These are phyloP conservation scores for Clarias laeviceps DNA, from an alignment of 2,797 vertebrate species.

Conservation along the genomic window DNA sequence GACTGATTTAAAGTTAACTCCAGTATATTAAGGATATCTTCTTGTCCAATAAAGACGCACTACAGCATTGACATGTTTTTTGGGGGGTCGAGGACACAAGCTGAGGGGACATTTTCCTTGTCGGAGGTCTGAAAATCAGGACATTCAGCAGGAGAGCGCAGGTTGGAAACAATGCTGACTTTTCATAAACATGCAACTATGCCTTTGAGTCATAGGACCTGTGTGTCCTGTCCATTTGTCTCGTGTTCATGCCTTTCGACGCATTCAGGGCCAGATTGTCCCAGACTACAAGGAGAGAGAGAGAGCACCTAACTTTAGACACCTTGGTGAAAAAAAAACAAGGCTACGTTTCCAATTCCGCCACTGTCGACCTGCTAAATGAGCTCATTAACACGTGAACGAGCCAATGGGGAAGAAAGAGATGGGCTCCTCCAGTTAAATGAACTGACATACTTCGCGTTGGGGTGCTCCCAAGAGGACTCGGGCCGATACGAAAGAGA, in stretches of 20 bases:
- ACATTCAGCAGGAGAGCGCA: not conserved
- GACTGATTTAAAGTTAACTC: not conserved
- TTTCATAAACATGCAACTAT: not conserved
- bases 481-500: conserved; percentile 37
- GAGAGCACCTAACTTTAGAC: conserved; percentile 55
- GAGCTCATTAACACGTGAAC: conserved; percentile 66
- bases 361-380: conserved; percentile 57
- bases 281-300: conserved; percentile 39
- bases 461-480: conserved; percentile 38
- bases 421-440: conserved; percentile 48
- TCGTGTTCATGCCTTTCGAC: not conserved
- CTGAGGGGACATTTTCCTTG: not conserved
- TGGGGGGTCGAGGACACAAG: not conserved
- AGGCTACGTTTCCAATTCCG: conserved; percentile 55
- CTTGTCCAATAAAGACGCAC: not conserved
- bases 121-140: conserved; percentile 1
- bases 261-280: conserved; percentile 52
- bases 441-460: conserved; percentile 58
- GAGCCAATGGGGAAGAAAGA: conserved; percentile 59
- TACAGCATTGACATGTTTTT: not conserved
- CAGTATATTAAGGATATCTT: not conserved
- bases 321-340: conserved; percentile 15
- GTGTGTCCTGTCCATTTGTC: conserved; percentile 14
- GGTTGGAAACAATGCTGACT: not conserved
- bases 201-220: conserved; percentile 1